Conservation (phyloP, 2,888 invertebrate genomes). For the Drosophila leonis region DNA sequence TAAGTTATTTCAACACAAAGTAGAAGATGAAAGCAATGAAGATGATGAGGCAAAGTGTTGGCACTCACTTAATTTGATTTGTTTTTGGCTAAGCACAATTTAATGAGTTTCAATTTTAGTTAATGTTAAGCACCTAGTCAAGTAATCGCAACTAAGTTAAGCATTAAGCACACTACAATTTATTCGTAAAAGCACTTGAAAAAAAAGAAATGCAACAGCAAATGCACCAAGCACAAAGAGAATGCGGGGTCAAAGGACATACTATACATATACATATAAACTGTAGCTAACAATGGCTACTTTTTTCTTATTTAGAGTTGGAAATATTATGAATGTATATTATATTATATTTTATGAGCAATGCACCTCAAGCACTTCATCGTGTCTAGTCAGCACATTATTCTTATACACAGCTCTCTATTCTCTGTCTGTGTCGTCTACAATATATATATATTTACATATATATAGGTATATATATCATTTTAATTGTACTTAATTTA, state of each 20-base stretch:
- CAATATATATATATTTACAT: constrained; percentile 4
- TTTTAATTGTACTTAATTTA: constrained; percentile 72
- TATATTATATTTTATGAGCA: constrained; percentile 23
- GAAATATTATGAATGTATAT: constrained; percentile 11
- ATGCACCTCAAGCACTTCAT: constrained; percentile 47
- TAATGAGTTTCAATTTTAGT: constrained; percentile 61
- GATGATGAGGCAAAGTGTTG: constrained; percentile 33
- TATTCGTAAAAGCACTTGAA: constrained; percentile 34
- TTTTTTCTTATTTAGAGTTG: constrained; percentile 6
- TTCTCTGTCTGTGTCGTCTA: constrained; percentile 37
- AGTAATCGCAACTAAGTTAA: constrained; percentile 57
- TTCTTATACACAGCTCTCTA: constrained; percentile 28
- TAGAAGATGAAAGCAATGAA: constrained; percentile 1
- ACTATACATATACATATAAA: not conserved
- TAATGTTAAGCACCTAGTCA: constrained; percentile 68
- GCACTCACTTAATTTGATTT: constrained; percentile 58
- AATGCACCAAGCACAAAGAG: constrained; percentile 42
- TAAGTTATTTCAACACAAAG: constrained; percentile 25
- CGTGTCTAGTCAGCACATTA: constrained; percentile 49
- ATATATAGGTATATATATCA: too few relatives aligned
- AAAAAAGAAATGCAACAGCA: constrained; percentile 7
- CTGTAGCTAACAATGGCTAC: constrained; percentile 5
- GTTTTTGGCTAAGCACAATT: constrained; percentile 63
- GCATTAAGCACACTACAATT: constrained; percentile 48
- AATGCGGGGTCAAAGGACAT: constrained; percentile 7